Base-by-base conservation (phyloP, 2,113 vertebrate genomes). In the Microtus pennsylvanicus region DNA sequence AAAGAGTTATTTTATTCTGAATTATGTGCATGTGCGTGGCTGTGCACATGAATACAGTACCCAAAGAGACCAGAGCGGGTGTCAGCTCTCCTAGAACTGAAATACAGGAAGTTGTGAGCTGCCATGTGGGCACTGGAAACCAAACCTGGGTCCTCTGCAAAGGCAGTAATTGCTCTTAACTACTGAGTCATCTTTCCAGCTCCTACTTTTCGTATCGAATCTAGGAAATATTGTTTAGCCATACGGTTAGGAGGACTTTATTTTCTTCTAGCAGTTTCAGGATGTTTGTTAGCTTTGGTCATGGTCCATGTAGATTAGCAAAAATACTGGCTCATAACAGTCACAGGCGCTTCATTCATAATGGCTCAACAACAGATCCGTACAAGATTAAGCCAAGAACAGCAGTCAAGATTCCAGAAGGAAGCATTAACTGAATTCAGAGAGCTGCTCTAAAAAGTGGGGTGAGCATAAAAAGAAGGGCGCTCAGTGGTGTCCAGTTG, bases 191-290 rank as follows among this genome's bases (percentile, higher is more conserved):
- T 78, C 76, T 52, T 33, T 52, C 76, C 10, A 78, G 76, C 3
- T 30, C n/a, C 38, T 47, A 42, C 35, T 81, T 85, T 94, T 63
- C 35, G 14, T 61, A 38, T 77, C n/a, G 83, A 92, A 88, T 12
- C 77, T 55, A 90, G 42, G 35, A 89, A 95, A 91, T 61, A 63
- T 86, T 89, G 58, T 52, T 28, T 80, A 63, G 89, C 5, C 21
- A 38, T 55, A 85, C 7, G 10, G 0, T 85, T 92, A 35, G 30
- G 35, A 83, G 87, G 21, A 85, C 67, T 94, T 65, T 72, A 45
- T 35, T 67, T 96, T 93, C 58, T 91, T 81, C 35, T 63, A 78
- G 61, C 80, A 87, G 10, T 47, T 95, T 78, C 75, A 78, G 22
- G 67, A 76, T 45, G 24, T 50, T 50, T 50, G 11, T 28, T 30